Evolutionary conservation across 2,888 invertebrate genomes (phyloP).

Genomic region (Conchocele bisecta): DNA sequence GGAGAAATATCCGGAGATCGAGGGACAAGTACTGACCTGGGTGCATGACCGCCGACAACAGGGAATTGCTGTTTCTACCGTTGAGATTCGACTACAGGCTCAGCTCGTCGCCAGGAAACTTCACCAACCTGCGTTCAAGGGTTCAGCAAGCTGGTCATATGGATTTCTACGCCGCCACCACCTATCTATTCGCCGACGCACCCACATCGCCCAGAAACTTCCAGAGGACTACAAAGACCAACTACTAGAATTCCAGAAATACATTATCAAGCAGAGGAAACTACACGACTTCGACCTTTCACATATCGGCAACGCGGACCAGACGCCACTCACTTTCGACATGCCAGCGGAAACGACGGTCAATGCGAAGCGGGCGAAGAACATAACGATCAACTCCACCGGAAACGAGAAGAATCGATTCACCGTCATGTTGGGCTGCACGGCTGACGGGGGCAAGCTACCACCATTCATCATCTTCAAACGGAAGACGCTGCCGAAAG

Average conservation of each 20-base stretch:
- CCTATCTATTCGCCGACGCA: constrained; percentile 24
- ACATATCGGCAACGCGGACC: constrained; percentile 40
- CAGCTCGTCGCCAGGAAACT: neutral
- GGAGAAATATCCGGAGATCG: neutral
- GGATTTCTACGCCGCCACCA: constrained; percentile 7
- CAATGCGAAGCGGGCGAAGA: neutral
- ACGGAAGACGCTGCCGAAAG: constrained; percentile 20
- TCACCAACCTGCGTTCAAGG: neutral
- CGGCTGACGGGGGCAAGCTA: constrained; percentile 32
- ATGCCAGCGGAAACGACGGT: constrained; percentile 21
- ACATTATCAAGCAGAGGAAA: neutral
- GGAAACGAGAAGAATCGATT: constrained; percentile 37
- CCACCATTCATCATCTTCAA: constrained; percentile 33
- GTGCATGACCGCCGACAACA: neutral
- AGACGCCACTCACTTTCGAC: constrained; percentile 39
- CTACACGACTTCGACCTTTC: neutral
- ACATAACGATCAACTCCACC: constrained; percentile 18
- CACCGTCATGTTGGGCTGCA: constrained; percentile 25
- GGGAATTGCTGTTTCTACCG: neutral
- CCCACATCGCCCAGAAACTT: constrained; percentile 27
- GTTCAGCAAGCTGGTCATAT: constrained; percentile 10
- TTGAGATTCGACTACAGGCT: neutral
- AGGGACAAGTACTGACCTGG: neutral
- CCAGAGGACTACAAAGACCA: constrained; percentile 33
- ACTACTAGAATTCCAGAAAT: constrained; percentile 1